A percentile compares a stretch with the other conserved stretches of the same genome.
Conservation (phyloP, 1,140 invertebrate genomes). For the Ylistrum balloti region DNA sequence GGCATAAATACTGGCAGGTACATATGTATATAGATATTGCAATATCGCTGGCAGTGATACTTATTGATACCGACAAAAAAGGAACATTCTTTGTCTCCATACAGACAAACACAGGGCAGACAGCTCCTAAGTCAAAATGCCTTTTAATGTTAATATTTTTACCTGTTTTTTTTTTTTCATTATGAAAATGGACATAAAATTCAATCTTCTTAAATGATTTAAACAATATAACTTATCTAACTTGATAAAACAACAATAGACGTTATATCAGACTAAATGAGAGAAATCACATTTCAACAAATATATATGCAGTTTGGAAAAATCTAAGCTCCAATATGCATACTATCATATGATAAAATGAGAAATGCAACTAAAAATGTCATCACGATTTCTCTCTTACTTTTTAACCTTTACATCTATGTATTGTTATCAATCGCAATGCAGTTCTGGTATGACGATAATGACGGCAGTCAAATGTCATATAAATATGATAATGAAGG, state of each 20-base stretch:
- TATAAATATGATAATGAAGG: conserved; percentile 2
- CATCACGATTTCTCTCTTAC: neutral
- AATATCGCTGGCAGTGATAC: neutral
- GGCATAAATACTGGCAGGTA: neutral
- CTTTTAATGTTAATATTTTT: neutral
- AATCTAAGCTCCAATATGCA: neutral
- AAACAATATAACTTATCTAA: neutral
- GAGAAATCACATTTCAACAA: neutral
- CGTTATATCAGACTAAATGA: neutral
- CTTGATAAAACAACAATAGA: neutral
- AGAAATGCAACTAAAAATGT: conserved; percentile 4
- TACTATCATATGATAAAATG: neutral
- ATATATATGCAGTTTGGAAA: neutral
- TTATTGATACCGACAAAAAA: neutral
- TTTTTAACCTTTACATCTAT: neutral
- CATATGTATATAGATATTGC: neutral
- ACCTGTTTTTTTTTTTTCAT: neutral
- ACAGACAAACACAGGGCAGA: no score
- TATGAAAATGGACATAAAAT: neutral
- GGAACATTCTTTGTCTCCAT: neutral
- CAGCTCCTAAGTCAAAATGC: no score
- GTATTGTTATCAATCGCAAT: neutral
- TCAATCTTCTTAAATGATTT: neutral
- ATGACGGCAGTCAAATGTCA: neutral
- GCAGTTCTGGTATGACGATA: neutral